These are phyloP conservation scores for Gobius niger DNA, from an alignment of 2,113 vertebrate genomes.

Conservation along the genomic window DNA sequence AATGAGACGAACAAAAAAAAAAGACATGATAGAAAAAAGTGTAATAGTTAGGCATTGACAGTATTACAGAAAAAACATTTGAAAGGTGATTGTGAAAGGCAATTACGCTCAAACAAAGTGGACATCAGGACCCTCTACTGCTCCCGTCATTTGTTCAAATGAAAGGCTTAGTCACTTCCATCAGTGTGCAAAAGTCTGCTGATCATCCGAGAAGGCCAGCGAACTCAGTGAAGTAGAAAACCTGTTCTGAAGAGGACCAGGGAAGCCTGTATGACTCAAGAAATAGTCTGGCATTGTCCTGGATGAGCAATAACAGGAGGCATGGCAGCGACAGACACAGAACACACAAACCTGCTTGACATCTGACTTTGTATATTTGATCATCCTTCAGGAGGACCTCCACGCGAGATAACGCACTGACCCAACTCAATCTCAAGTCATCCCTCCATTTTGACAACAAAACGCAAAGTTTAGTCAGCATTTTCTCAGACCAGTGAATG, in stretches of 20 bases:
- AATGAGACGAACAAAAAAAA: neutral
- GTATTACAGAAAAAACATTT: neutral
- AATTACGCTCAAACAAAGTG: neutral
- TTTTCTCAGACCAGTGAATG: neutral
- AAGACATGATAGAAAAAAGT: neutral
- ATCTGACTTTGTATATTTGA: conserved; percentile 7
- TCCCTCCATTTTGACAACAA: neutral
- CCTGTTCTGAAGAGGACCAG: conserved; percentile 40
- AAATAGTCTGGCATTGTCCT: conserved; percentile 51
- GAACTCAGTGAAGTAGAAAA: conserved; percentile 56
- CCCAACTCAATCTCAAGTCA: neutral
- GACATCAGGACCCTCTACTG: conserved; percentile 28
- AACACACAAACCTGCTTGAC: conserved; percentile 21
- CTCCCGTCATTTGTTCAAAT: conserved; percentile 43
- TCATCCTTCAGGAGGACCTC: conserved; percentile 6
- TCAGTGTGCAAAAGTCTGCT: conserved; percentile 10
- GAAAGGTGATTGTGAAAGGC: too few relatives aligned
- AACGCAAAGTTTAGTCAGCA: neutral
- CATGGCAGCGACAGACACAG: neutral
- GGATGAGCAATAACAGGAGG: conserved; percentile 24
- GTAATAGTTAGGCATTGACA: neutral
- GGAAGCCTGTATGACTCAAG: conserved; percentile 27
- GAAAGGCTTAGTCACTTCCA: conserved; percentile 36
- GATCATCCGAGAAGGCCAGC: conserved; percentile 24
- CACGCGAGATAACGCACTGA: neutral